Percentiles rank a stretch among this genome's conserved stretches.
Conservation (phyloP, 2,888 invertebrate species). For the Sminthurides aquaticus region DNA sequence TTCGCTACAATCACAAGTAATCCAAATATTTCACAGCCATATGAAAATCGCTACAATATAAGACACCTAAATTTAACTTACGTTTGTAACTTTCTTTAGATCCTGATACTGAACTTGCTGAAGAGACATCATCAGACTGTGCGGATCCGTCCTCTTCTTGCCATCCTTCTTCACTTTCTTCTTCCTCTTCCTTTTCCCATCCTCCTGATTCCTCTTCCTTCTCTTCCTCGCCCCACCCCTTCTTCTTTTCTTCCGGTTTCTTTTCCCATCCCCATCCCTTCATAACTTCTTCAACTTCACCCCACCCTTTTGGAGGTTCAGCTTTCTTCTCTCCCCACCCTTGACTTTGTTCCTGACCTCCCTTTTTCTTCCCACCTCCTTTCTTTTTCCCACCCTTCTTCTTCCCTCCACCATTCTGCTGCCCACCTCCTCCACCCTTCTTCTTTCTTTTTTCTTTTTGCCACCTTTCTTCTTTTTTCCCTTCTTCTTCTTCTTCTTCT, state of each 20-base stretch:
- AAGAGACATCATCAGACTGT: background rate
- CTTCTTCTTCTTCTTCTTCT: slow-evolving; percentile 15
- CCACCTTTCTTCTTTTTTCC: slow-evolving; percentile 4
- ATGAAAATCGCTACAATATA: too few species aligned
- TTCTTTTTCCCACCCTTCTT: background rate
- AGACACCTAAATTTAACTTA: slow-evolving; percentile 1
- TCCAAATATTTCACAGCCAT: too few species aligned
- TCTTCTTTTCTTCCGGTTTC: background rate
- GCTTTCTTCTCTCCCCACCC: background rate
- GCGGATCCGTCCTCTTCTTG: slow-evolving; percentile 2
- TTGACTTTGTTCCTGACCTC: background rate
- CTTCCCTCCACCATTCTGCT: background rate
- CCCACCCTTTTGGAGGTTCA: background rate
- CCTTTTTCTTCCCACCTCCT: background rate
- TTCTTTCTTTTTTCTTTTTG: slow-evolving; percentile 1
- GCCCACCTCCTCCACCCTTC: background rate
- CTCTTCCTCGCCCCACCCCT: background rate
- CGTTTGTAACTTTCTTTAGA: slow-evolving; percentile 5
- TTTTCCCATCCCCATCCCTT: slow-evolving; percentile 9
- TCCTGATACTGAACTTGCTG: background rate
- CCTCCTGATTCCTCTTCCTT: background rate
- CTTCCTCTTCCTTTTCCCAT: background rate
- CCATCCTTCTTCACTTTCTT: slow-evolving; percentile 6
- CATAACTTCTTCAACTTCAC: background rate
- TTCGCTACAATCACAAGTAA: too few species aligned